Evolutionary conservation across 2,113 vertebrate species (phyloP).

Genomic region (Trichechus manatus): DNA sequence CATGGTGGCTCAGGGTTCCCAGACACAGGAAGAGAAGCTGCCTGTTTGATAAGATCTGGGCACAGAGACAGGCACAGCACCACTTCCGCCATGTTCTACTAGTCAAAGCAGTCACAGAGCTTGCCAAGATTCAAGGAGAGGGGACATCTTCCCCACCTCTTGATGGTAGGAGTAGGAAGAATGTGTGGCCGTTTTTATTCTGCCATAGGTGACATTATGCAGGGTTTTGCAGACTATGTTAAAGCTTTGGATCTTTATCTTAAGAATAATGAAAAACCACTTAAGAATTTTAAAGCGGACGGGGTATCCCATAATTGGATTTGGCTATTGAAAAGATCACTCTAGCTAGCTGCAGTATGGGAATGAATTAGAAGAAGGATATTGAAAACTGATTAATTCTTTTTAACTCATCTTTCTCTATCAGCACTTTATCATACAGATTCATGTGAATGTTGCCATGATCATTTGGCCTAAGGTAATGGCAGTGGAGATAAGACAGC

Average conservation of each 20-base stretch:
- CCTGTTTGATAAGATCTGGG: background rate
- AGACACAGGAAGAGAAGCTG: background rate
- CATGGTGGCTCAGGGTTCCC: background rate
- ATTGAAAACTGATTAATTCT: background rate
- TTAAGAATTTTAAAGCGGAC: background rate
- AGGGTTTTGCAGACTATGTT: background rate
- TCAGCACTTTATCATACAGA: background rate
- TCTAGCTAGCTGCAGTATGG: background rate
- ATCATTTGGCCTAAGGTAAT: background rate
- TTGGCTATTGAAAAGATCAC: conserved; percentile 25
- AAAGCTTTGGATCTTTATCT: background rate
- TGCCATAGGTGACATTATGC: background rate
- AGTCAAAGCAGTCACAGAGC: background rate
- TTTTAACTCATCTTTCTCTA: background rate
- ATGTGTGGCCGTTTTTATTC: background rate
- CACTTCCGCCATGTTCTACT: background rate
- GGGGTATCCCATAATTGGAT: background rate
- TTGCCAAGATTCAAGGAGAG: background rate
- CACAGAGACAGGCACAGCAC: background rate
- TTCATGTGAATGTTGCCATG: background rate
- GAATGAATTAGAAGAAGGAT: background rate
- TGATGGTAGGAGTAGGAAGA: background rate
- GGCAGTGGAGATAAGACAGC: background rate
- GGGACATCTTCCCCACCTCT: background rate
- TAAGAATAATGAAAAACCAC: conserved; percentile 6